Conservation (phyloP, 1,140 invertebrate species). For the Drosophila virilis region DNA sequence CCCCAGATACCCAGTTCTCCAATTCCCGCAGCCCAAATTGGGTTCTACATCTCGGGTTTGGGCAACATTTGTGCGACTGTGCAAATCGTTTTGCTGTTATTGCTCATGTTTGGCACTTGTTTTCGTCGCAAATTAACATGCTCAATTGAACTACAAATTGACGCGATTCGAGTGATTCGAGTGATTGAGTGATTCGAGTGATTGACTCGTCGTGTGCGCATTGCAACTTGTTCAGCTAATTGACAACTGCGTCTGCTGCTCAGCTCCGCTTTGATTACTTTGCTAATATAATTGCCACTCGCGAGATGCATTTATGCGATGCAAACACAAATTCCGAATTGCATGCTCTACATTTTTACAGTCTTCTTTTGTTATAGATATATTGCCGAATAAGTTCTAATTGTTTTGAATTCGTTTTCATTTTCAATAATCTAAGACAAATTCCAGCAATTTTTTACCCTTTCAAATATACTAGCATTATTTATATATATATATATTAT, state of each 20-base stretch:
- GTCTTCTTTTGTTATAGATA: too few relatives aligned
- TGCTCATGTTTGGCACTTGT: slow-evolving; percentile 3
- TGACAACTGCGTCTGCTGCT: neutral
- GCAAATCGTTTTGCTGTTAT: neutral
- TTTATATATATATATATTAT: too few relatives aligned
- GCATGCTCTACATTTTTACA: too few relatives aligned
- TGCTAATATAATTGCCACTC: neutral
- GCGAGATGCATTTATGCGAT: too few relatives aligned
- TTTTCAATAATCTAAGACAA: too few relatives aligned
- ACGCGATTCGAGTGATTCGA: too few relatives aligned
- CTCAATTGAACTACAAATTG: slow-evolving; percentile 18
- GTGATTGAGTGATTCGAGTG: neutral
- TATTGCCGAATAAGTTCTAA: too few relatives aligned
- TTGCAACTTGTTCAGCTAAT: slow-evolving; percentile 1
- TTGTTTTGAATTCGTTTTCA: too few relatives aligned
- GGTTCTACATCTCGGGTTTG: slow-evolving; percentile 18
- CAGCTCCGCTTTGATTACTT: too few relatives aligned
- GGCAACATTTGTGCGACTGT: slow-evolving; percentile 51
- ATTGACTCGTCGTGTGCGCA: slow-evolving; percentile 1
- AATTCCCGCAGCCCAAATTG: slow-evolving; percentile 1
- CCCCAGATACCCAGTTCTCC: neutral
- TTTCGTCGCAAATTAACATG: slow-evolving; percentile 3
- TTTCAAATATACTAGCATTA: too few relatives aligned
- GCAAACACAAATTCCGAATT: too few relatives aligned
- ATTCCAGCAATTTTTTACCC: too few relatives aligned